A percentile compares a stretch with the other conserved stretches of the same genome.
Evolutionary conservation across 2,888 invertebrate genomes (phyloP).

Genomic region (Stenolophus ochropezus): DNA sequence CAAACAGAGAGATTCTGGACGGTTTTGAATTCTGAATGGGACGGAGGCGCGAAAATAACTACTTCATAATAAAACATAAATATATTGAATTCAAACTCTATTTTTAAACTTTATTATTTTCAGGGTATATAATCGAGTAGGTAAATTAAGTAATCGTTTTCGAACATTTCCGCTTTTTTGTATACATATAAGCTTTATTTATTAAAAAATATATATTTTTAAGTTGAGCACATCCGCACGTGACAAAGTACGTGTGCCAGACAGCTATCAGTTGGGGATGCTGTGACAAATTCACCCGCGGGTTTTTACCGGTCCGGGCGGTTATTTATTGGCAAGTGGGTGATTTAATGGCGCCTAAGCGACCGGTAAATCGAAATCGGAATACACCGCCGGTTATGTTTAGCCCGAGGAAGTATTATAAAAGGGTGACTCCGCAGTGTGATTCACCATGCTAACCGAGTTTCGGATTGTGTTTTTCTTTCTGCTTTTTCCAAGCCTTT

Average conservation of each 20-base stretch:
- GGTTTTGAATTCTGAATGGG: no score
- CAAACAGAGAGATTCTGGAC: no score
- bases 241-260: background rate
- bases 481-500: background rate
- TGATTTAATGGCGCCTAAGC: constrained; percentile 37
- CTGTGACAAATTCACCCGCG: constrained; percentile 21
- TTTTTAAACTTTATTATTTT: no score
- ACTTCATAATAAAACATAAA: no score
- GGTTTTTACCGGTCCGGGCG: constrained; percentile 7
- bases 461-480: constrained; percentile 27
- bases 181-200: no score
- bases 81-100: no score
- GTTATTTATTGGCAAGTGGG: constrained; percentile 30
- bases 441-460: background rate
- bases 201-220: background rate
- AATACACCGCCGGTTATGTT: background rate
- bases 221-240: no score
- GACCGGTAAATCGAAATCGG: constrained; percentile 28
- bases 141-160: no score
- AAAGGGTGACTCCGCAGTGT: background rate
- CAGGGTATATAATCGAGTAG: no score
- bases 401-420: background rate
- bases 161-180: no score
- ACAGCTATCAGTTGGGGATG: background rate
- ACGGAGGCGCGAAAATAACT: no score